phyloP scores from a whole-genome alignment of 2,113 vertebrate genomes.

The Clarias magur region DNA sequence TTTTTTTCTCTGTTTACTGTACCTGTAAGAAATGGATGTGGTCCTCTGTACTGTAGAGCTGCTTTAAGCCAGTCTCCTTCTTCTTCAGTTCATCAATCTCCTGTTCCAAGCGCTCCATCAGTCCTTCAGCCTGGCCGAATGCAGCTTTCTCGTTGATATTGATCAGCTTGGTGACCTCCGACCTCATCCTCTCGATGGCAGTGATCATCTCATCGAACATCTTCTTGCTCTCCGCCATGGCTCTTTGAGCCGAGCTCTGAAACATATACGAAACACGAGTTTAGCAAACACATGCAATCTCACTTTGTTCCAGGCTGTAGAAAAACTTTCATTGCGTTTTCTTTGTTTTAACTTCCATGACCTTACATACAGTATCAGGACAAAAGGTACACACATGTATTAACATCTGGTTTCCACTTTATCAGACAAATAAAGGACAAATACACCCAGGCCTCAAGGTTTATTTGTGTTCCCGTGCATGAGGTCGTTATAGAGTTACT shows the following conservation, averaged over 20 bases:
- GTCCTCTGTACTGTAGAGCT: constrained; percentile 79
- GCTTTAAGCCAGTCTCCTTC: constrained; percentile 76
- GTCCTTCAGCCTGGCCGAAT: constrained; percentile 75
- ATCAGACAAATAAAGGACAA: constrained; percentile 31
- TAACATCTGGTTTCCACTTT: constrained; percentile 22
- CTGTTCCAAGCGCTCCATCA: constrained; percentile 77
- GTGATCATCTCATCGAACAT: constrained; percentile 82
- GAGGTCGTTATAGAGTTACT: constrained; percentile 46
- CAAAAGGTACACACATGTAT: constrained; percentile 31
- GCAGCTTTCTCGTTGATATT: constrained; percentile 79
- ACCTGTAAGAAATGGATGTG: constrained; percentile 82
- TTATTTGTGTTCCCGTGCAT: constrained; percentile 48
- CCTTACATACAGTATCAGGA: not conserved
- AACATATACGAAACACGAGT: not conserved
- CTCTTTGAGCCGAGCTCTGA: constrained; percentile 77
- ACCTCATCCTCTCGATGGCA: constrained; percentile 79
- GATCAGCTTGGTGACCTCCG: constrained; percentile 78
- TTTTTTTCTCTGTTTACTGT: not conserved
- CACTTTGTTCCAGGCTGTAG: not conserved
- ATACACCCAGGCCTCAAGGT: constrained; percentile 43
- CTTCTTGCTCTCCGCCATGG: constrained; percentile 80
- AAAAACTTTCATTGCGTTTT: not conserved
- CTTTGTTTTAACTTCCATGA: constrained; percentile 5
- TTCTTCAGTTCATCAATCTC: constrained; percentile 80
- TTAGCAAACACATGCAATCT: not conserved